phyloP scores from a whole-genome alignment of 2,113 vertebrate genomes.

The Aegotheles bennettii region DNA sequence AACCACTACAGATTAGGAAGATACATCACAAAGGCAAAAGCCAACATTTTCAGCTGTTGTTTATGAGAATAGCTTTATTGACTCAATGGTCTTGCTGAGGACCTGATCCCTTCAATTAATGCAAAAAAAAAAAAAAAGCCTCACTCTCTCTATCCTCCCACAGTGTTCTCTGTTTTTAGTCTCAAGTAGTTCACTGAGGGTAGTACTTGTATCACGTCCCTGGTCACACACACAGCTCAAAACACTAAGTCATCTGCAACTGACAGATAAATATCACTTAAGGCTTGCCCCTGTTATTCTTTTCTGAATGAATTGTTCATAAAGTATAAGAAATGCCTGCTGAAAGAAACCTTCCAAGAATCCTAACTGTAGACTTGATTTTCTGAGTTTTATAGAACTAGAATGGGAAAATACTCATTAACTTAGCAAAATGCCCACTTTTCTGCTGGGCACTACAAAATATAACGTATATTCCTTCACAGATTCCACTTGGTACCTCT shows the following conservation, averaged over 20 bases:
- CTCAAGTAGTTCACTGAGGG: not conserved
- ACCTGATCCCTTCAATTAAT: not conserved
- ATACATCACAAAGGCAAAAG: conserved; percentile 18
- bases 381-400: not conserved
- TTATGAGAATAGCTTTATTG: not conserved
- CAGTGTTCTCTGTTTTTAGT: not conserved
- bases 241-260: not conserved
- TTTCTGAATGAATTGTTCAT: not conserved
- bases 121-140: not conserved
- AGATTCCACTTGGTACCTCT: not conserved
- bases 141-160: not conserved
- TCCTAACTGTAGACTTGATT: not conserved
- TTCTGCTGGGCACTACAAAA: not conserved
- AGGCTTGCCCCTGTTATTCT: not conserved
- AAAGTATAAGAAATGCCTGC: not conserved
- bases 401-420: not conserved
- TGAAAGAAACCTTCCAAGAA: not conserved
- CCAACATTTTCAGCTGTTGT: conserved; percentile 36
- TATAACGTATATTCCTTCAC: not conserved
- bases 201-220: not conserved
- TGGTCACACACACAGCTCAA: not conserved
- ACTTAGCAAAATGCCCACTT: not conserved
- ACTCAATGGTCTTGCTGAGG: not conserved
- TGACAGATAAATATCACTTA: not conserved
- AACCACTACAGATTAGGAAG: conserved; percentile 1